These are phyloP conservation scores for Pseudachorutes palmiensis DNA, from an alignment of 1,140 invertebrate species.

Conservation along the genomic window DNA sequence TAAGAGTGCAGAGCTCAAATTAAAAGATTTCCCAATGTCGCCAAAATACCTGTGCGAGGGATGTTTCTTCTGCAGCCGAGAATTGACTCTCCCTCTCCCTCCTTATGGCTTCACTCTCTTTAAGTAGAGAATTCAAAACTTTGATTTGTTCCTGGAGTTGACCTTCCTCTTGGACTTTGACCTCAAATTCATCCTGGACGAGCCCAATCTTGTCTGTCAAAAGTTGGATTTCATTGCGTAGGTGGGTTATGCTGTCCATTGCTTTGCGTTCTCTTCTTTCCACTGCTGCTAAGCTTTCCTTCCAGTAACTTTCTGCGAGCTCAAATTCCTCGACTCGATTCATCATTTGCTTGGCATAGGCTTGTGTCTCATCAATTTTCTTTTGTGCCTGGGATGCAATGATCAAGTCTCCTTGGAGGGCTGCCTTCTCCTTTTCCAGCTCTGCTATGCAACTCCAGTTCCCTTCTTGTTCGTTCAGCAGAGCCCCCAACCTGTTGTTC, in stretches of 20 bases:
- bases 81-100: conserved; percentile 32
- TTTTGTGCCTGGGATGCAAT: conserved; percentile 33
- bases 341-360: conserved; percentile 38
- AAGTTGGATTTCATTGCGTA: conserved; percentile 31
- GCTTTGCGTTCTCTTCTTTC: conserved; percentile 31
- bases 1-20: no score
- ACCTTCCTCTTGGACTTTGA: conserved; percentile 15
- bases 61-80: conserved; percentile 22
- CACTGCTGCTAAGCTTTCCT: conserved; percentile 34
- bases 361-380: conserved; percentile 39
- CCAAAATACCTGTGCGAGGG: conserved; percentile 26
- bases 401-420: conserved; percentile 37
- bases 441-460: conserved; percentile 39
- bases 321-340: conserved; percentile 43
- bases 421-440: conserved; percentile 40
- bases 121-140: conserved; percentile 24
- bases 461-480: conserved; percentile 43
- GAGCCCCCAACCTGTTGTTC: conserved; percentile 38
- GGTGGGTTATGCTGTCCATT: conserved; percentile 24
- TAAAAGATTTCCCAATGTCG: background rate
- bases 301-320: conserved; percentile 36
- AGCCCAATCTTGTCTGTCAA: conserved; percentile 31
- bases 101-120: conserved; percentile 19
- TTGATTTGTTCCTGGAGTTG: conserved; percentile 35
- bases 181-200: conserved; percentile 35